Conservation (phyloP, 2,888 invertebrate species). For the Omphaloscelis lunosa region DNA sequence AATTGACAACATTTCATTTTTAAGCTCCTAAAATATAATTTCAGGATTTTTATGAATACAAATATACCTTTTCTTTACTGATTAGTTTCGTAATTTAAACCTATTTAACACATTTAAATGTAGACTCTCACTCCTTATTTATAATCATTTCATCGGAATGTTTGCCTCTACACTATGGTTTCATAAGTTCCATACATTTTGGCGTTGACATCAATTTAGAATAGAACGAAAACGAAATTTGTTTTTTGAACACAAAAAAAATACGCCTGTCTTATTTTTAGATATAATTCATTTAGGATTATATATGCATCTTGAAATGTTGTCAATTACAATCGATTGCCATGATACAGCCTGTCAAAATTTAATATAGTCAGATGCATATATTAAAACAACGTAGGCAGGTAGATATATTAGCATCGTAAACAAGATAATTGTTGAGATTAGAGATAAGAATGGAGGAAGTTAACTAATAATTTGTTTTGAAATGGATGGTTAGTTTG, state of each 20-base stretch:
- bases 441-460: slow-evolving; percentile 55
- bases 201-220: neutral
- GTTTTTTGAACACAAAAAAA: neutral
- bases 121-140: neutral
- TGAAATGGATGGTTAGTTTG: neutral
- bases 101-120: neutral
- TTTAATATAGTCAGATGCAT: slow-evolving; percentile 61
- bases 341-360: slow-evolving; percentile 57
- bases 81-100: no score
- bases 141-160: neutral
- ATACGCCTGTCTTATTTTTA: neutral
- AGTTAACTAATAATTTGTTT: slow-evolving; percentile 49
- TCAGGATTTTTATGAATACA: neutral
- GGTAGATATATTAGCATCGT: slow-evolving; percentile 28
- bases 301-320: neutral
- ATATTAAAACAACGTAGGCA: slow-evolving; percentile 46
- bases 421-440: slow-evolving; percentile 47
- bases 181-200: neutral
- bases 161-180: neutral
- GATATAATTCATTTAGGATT: neutral
- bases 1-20: neutral
- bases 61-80: no score
- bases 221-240: neutral
- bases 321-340: slow-evolving; percentile 65
- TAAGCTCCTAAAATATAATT: neutral